These are phyloP conservation scores for Sebastes flavidus DNA, from an alignment of 2,797 vertebrate species.

Conservation along the genomic window DNA sequence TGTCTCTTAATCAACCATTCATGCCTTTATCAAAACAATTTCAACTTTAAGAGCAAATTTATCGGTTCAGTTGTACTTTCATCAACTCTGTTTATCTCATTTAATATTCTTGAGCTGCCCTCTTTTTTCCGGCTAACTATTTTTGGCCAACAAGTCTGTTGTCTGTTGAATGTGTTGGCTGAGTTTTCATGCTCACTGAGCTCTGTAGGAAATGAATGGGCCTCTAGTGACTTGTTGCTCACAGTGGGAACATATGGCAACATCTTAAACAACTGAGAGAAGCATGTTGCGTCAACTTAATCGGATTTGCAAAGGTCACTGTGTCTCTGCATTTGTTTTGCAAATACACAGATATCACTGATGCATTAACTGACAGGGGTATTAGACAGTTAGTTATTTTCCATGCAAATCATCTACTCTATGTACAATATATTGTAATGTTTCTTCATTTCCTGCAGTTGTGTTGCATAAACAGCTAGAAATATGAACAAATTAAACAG, in stretches of 20 bases:
- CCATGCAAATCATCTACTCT: not conserved
- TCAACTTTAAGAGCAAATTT: not conserved
- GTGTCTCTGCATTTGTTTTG: constrained; percentile 3
- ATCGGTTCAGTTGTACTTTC: constrained; percentile 11
- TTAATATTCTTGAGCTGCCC: not conserved
- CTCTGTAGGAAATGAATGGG: constrained; percentile 27
- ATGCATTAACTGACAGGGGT: not conserved
- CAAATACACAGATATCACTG: constrained; percentile 13
- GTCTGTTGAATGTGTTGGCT: constrained; percentile 15
- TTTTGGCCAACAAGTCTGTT: constrained; percentile 17
- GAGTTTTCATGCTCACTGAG: constrained; percentile 10
- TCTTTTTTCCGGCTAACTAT: not conserved
- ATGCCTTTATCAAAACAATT: not conserved
- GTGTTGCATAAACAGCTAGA: not conserved
- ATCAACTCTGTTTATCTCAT: constrained; percentile 9
- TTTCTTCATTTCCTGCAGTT: not conserved
- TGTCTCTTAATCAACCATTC: not conserved
- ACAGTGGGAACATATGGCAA: constrained; percentile 42
- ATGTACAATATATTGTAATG: too few relatives aligned
- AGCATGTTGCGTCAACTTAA: constrained; percentile 10
- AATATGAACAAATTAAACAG: not conserved
- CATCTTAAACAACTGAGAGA: constrained; percentile 10
- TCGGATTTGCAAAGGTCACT: constrained; percentile 29
- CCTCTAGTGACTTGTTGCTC: constrained; percentile 35
- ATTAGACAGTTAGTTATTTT: not conserved